Base-by-base conservation (phyloP, 2,113 vertebrate genomes). In the Phyllostomus discolor region DNA sequence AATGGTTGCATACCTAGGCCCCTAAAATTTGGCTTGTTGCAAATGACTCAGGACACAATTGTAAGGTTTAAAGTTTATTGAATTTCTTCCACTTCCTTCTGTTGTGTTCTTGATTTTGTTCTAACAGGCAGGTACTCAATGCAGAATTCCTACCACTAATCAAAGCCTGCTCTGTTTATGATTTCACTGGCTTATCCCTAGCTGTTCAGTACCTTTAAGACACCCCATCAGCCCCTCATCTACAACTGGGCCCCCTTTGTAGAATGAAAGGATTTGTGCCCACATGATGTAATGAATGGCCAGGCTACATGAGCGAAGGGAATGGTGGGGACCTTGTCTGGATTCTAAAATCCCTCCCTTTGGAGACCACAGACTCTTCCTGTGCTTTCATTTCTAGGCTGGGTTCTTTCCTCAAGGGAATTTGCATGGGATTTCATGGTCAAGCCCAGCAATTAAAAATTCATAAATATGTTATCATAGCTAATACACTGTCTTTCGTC, bases 221-320 rank as follows among this genome's bases (percentile, higher is more conserved):
- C 9, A n/a, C n/a, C 12, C 48, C 2, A 0, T 7, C 0, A 4
- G 31, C n/a, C 31, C 50, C 33, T 50, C 75, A 33, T 75, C n/a
- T 14, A 11, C 1, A 7, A 52, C n/a, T 20, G 10, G n/a, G 7
- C 15, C 7, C 16, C 4, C n/a, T 19, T 24, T 46, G n/a, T 80
- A n/a, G 54, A 48, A 38, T n/a, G 35, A 52, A 75, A 64, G 80
- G 6, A 11, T 28, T 38, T 7, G 1, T 54, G 41, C 48, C 31
- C 43, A 19, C 17, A 1, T 28, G 35, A 31, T 31, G 4, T 5
- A 4, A 38, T 33, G 52, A 54, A 15, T 0, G 0, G 54, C 50
- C 28, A 54, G 33, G 31, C 69, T 33, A 17, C 15, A 24, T 1
- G 4, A 54, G 11, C 0, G 1, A 82, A 64, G 67, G 43, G 59